Conservation (phyloP, 2,797 vertebrate species). For the Rhinella marina region DNA sequence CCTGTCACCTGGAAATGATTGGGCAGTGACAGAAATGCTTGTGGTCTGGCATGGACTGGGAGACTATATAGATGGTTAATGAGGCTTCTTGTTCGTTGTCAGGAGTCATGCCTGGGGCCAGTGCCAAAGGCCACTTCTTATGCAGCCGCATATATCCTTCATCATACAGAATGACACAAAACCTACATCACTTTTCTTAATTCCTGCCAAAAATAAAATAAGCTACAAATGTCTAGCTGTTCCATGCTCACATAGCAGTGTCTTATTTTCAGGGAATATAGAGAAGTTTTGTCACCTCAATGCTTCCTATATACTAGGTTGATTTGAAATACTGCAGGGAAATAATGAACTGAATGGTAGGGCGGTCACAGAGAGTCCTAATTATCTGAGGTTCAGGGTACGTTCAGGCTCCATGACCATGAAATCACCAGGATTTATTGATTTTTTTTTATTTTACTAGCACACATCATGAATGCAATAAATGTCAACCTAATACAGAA, state of each 20-base stretch:
- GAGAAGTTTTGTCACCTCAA: not conserved
- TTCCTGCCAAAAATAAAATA: not conserved
- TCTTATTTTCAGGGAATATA: not conserved
- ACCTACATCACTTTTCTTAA: not conserved
- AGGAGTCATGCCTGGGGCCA: not conserved
- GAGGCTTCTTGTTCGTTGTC: slow-evolving; percentile 11
- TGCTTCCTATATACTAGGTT: not conserved
- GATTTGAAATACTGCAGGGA: not conserved
- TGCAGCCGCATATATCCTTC: not conserved
- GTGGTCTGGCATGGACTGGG: not conserved
- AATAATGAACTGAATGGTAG: not conserved
- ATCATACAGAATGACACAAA: not conserved
- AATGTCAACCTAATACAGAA: not conserved
- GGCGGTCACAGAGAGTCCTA: not conserved
- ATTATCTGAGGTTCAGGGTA: not conserved
- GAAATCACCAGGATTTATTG: not conserved
- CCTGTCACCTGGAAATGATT: not conserved
- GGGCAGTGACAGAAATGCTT: not conserved
- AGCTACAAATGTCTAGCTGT: not conserved
- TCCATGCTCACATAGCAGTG: no score
- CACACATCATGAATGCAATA: not conserved
- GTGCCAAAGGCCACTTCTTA: not conserved
- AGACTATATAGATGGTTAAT: slow-evolving; percentile 15
- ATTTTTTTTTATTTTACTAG: not conserved
- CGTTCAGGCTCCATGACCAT: not conserved